Evolutionary conservation across 92 coral and sea anemone genomes (phyloP).

Genomic region (Scolanthus callimorphus): DNA sequence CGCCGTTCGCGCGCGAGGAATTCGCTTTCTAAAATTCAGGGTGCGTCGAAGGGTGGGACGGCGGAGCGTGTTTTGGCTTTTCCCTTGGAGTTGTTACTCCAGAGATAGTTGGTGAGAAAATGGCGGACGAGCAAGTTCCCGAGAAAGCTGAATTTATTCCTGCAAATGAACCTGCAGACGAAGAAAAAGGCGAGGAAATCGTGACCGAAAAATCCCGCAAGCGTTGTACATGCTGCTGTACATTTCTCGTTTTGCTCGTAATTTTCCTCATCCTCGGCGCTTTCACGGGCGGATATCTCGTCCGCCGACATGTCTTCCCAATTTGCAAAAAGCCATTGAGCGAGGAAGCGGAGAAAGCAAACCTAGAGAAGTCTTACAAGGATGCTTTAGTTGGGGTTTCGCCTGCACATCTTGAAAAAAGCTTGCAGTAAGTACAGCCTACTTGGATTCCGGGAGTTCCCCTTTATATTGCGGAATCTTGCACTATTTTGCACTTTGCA

Average conservation of each 20-base stretch:
- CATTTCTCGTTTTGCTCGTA: constrained; percentile 5
- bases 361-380: constrained; percentile 4
- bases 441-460: neutral
- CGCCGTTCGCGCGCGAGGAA: too few relatives aligned
- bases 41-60: neutral
- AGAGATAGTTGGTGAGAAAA: neutral
- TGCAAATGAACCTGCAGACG: constrained; percentile 11
- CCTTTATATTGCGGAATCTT: neutral
- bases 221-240: constrained; percentile 6
- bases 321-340: constrained; percentile 2
- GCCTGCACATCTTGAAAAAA: constrained; percentile 10
- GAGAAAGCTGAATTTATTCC: constrained; percentile 31
- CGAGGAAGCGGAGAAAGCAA: neutral
- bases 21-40: too few relatives aligned
- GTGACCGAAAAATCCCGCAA: constrained; percentile 1
- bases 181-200: constrained; percentile 1
- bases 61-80: neutral
- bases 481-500: too few relatives aligned
- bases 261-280: constrained; percentile 20
- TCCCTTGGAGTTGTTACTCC: neutral
- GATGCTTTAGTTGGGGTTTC: constrained; percentile 17
- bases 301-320: constrained; percentile 9
- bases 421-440: constrained; percentile 9
- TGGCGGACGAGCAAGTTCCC: constrained; percentile 9
- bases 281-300: constrained; percentile 22